phyloP scores from a whole-genome alignment of 2,888 invertebrate genomes.

The Pemphredon lugubris region DNA sequence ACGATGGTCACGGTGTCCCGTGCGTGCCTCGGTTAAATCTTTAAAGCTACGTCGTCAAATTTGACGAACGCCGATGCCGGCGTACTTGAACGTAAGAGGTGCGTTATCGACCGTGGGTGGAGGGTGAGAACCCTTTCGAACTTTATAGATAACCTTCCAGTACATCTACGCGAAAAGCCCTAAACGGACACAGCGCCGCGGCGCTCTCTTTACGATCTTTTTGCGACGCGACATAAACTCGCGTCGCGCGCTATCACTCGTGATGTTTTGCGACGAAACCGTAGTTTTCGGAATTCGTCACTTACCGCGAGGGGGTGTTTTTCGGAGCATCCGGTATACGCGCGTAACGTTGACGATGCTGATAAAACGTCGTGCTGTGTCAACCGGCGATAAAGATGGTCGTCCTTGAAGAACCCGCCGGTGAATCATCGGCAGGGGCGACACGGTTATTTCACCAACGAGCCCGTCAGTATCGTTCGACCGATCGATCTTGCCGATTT shows the following conservation, averaged over 20 bases:
- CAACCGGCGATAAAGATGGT: constrained; percentile 52
- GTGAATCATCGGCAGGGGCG: constrained; percentile 54
- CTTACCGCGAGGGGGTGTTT: constrained; percentile 28
- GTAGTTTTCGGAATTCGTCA: constrained; percentile 29
- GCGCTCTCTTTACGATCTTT: neutral
- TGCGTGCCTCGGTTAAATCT: too few species aligned
- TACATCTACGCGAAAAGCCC: neutral
- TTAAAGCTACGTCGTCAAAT: too few species aligned
- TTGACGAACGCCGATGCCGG: too few species aligned
- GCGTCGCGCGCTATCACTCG: neutral
- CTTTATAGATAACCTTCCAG: constrained; percentile 1
- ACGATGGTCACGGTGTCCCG: too few species aligned
- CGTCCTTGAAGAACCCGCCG: constrained; percentile 54
- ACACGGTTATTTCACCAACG: constrained; percentile 11
- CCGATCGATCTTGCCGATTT: constrained; percentile 22
- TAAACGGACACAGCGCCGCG: neutral
- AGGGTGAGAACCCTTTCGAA: too few species aligned
- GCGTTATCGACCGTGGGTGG: too few species aligned
- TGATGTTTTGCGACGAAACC: neutral
- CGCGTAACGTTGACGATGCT: constrained; percentile 17
- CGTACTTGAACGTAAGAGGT: too few species aligned
- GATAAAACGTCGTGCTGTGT: constrained; percentile 49
- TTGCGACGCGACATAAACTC: neutral
- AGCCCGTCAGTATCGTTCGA: constrained; percentile 11
- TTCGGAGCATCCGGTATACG: constrained; percentile 1